Evolutionary conservation across 2,888 invertebrate genomes (phyloP).

Genomic region (Dolichomitus sp.): DNA sequence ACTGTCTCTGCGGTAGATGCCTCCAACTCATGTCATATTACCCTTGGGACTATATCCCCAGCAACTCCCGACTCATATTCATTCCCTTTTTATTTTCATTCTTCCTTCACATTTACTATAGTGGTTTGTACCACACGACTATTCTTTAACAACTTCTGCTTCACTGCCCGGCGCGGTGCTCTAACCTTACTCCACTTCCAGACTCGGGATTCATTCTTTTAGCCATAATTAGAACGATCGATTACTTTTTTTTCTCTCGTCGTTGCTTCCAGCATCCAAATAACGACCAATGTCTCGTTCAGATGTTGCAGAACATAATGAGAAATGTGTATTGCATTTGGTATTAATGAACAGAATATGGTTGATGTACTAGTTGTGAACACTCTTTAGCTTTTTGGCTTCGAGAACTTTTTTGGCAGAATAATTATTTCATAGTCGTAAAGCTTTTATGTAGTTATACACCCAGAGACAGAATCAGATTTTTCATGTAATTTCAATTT

Average conservation of each 20-base stretch:
- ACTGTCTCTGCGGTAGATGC: constrained; percentile 72
- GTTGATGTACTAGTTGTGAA: too few relatives aligned
- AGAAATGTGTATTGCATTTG: neutral
- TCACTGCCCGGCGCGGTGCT: constrained; percentile 30
- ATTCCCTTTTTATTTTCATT: constrained; percentile 39
- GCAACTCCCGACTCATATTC: constrained; percentile 32
- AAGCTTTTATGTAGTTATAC: too few relatives aligned
- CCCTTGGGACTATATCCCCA: constrained; percentile 54
- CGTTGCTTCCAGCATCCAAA: neutral
- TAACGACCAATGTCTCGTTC: constrained; percentile 17
- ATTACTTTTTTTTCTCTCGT: constrained; percentile 35
- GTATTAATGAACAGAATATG: neutral
- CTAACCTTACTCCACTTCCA: constrained; percentile 35
- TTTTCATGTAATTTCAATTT: too few relatives aligned
- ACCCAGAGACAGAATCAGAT: too few relatives aligned
- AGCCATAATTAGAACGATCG: constrained; percentile 64
- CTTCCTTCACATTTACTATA: constrained; percentile 43
- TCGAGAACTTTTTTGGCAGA: too few relatives aligned
- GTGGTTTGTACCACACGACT: neutral
- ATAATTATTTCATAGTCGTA: too few relatives aligned
- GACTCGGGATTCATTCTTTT: constrained; percentile 47
- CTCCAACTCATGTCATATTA: constrained; percentile 55
- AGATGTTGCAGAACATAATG: neutral
- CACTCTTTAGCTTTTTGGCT: too few relatives aligned
- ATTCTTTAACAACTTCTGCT: constrained; percentile 46